Conservation (phyloP, 2,888 invertebrate species). For the Hydriomena furcata region DNA sequence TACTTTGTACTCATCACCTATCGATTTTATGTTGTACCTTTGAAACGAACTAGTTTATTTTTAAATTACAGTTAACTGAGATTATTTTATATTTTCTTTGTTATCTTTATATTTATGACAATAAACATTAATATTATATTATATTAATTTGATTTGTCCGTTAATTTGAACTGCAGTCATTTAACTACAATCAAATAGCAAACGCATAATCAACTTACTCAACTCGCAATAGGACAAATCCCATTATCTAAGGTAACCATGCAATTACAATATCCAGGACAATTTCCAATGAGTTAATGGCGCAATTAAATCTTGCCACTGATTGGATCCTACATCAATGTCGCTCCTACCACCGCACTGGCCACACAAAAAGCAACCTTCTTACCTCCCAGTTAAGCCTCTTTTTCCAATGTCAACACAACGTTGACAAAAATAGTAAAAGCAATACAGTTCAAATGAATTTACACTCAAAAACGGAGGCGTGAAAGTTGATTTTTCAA, state of each 20-base stretch:
- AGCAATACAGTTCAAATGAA: neutral
- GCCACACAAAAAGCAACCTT: constrained; percentile 12
- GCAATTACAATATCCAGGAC: constrained; percentile 49
- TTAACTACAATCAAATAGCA: no score
- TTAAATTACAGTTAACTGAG: no score
- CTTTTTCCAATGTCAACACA: neutral
- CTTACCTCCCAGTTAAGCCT: neutral
- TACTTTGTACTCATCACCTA: no score
- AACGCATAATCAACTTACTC: constrained; percentile 9
- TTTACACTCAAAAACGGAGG: neutral
- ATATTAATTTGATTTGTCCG: no score
- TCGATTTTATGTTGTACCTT: no score
- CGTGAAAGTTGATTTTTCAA: neutral
- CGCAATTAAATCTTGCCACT: constrained; percentile 47
- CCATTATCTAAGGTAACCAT: constrained; percentile 42
- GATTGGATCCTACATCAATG: constrained; percentile 54
- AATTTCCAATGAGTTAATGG: constrained; percentile 51
- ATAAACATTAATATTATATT: no score
- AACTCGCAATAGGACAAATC: constrained; percentile 32
- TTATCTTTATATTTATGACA: no score
- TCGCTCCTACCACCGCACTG: constrained; percentile 36
- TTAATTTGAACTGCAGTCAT: no score
- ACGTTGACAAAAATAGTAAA: neutral
- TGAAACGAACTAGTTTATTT: no score
- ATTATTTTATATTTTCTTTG: no score